phyloP scores from a whole-genome alignment of 2,113 vertebrate species.

The Glaucidium brasilianum region DNA sequence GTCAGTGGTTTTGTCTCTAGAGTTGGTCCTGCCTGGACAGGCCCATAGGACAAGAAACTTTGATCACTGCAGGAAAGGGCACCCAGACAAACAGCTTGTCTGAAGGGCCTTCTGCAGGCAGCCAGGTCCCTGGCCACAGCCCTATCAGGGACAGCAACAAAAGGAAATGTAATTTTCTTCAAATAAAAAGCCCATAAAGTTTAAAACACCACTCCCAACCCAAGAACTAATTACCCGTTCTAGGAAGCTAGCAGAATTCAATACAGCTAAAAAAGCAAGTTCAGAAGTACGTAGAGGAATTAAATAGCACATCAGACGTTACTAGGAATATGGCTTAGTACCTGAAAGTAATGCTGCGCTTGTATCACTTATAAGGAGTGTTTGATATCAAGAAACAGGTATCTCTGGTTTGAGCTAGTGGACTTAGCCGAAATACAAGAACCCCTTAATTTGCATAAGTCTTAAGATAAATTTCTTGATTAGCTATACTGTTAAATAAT shows the following conservation, averaged over 20 bases:
- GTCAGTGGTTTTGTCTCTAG: not conserved
- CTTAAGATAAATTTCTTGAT: not conserved
- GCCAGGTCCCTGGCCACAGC: not conserved
- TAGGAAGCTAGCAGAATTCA: not conserved
- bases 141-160: not conserved
- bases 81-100: not conserved
- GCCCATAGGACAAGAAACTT: not conserved
- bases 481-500: not conserved
- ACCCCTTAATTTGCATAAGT: not conserved
- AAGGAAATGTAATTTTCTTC: not conserved
- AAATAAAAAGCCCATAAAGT: not conserved
- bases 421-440: not conserved
- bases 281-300: not conserved
- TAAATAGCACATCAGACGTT: not conserved
- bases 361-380: too few species aligned
- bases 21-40: not conserved
- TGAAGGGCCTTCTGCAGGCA: not conserved
- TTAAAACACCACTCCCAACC: not conserved
- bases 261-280: not conserved
- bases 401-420: not conserved
- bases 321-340: not conserved
- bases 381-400: not conserved
- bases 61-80: fast-evolving
- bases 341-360: too few species aligned
- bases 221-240: not conserved